These are phyloP conservation scores for Leptogaster cylindrica DNA, from an alignment of 2,888 invertebrate species.

Conservation along the genomic window DNA sequence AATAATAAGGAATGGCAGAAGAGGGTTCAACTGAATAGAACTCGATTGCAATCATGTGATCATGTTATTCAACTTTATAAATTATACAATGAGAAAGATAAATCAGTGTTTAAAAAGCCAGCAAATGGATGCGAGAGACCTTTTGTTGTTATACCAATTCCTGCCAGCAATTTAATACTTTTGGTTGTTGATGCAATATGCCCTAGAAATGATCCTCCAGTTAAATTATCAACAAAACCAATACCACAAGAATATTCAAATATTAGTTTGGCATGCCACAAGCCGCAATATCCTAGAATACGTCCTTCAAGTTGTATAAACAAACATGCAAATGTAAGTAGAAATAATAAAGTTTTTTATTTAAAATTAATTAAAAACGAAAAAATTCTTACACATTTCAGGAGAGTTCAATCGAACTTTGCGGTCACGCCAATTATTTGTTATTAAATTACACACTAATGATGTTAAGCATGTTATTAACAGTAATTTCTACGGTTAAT, in stretches of 20 bases:
- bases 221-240: constrained; percentile 60
- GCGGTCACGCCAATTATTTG: constrained; percentile 63
- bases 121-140: constrained; percentile 64
- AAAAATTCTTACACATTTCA: constrained; percentile 45
- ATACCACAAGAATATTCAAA: constrained; percentile 61
- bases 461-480: constrained; percentile 53
- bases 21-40: constrained; percentile 73
- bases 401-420: constrained; percentile 74
- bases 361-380: neutral
- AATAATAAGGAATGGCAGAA: constrained; percentile 69
- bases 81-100: constrained; percentile 64
- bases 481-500: constrained; percentile 33
- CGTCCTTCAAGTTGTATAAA: constrained; percentile 79
- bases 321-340: constrained; percentile 75
- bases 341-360: neutral
- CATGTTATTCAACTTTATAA: constrained; percentile 70
- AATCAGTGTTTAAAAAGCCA: constrained; percentile 63
- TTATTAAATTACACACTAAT: constrained; percentile 56
- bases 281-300: constrained; percentile 66
- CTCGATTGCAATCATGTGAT: constrained; percentile 85
- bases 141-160: constrained; percentile 76
- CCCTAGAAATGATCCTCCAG: constrained; percentile 62
- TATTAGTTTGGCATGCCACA: constrained; percentile 66
- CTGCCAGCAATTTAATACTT: constrained; percentile 78
- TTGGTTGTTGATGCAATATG: constrained; percentile 76